Evolutionary conservation across 2,888 invertebrate genomes (phyloP), one percentile per base, ranked within the genome.

Genomic region (Saturnia japonica): DNA sequence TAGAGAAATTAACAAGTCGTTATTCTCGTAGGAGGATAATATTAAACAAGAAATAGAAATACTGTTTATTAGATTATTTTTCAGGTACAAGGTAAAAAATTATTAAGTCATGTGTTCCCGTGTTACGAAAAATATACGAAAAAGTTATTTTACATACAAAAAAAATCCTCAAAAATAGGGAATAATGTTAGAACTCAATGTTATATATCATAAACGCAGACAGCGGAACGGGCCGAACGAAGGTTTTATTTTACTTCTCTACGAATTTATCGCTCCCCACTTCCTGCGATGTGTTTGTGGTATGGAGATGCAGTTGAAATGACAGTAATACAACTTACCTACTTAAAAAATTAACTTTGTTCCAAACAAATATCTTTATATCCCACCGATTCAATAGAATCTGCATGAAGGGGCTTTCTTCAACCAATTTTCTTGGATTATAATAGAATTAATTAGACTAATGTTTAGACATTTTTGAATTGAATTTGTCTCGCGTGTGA

Each of bases 241-340:
- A 85, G 85, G 88, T 89, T 89, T 89, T 89, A 89, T 89, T 89
- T 89, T 88, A 88, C 89, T 88, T 87, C 81, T 80, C 79, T 78
- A 78, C 77, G 75, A 85, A 89, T 89, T 89, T 89, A 89, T 89
- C 83, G 86, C 76, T 85, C 82, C 82, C 85, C 82, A 80, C 83
- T 85, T 89, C 89, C 89, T 82, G 81, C 79, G 80, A 78, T 80
- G 82, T 86, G 80, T 81, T 78, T 85, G 77, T 76, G 69, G 68
- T 68, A 42, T 66, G 19, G 22, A 14, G 22, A n/a, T 43, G 22
- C 22, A 68, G 71, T 66, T 47, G 51, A 66, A 1, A n/a, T 8
- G 11, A 34, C 16, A 70, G 66, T 42, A 47, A 40, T 40, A 45
- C 64, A 69, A 64, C 8, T 14, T 64, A 25, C 14, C 7, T 28